phyloP scores from a whole-genome alignment of 2,113 vertebrate genomes.

The Isichthys henryi region DNA sequence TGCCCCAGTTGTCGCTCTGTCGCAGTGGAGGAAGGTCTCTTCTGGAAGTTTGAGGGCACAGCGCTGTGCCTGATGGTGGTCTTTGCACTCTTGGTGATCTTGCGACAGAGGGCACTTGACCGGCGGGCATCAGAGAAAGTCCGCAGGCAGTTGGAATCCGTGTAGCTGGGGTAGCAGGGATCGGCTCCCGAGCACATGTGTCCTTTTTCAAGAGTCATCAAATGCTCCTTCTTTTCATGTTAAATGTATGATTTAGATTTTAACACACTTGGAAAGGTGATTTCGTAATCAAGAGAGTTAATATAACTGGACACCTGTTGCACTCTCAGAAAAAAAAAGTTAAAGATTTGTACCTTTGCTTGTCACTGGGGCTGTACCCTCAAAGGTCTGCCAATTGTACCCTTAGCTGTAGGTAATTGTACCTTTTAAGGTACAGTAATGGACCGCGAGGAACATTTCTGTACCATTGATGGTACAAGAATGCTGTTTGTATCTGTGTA shows the following conservation, averaged over 20 bases:
- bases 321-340: not conserved
- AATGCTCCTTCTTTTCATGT: not conserved
- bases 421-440: no score
- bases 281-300: not conserved
- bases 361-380: no score
- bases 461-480: no score
- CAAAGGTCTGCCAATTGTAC: no score
- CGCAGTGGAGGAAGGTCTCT: conserved; percentile 50
- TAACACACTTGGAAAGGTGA: not conserved
- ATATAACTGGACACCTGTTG: not conserved
- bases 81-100: conserved; percentile 54
- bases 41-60: conserved; percentile 64
- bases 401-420: no score
- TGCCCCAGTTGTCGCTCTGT: conserved; percentile 57
- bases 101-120: conserved; percentile 60
- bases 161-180: conserved; percentile 35
- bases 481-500: no score
- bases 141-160: conserved; percentile 67
- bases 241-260: not conserved
- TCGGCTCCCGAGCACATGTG: not conserved
- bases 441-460: no score
- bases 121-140: conserved; percentile 66
- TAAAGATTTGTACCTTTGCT: no score
- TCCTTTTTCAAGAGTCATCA: not conserved
- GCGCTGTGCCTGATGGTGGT: conserved; percentile 45